Evolutionary conservation across 2,888 invertebrate species (phyloP), one percentile per base, ranked within the genome.

Genomic region (Seladonia tumulorum): DNA sequence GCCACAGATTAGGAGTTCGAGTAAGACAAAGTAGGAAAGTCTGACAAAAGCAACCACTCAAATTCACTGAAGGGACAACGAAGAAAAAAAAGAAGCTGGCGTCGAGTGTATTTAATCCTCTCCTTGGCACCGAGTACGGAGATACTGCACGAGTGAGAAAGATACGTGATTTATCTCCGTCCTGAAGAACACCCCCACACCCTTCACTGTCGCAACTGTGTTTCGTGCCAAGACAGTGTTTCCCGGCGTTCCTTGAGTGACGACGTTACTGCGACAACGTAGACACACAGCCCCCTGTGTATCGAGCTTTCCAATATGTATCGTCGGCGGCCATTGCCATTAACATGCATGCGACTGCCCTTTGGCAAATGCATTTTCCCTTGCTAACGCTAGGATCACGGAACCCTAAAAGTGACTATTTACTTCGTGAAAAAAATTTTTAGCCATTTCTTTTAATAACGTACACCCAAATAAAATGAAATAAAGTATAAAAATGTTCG

Each of bases 111-210:
- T 79, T 82, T 81, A 82, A 79, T 82, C 82, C 81, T 73, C 82
- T 72, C 78, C 74, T 87, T 86, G 79, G 86, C 86, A 75, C 57
- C 53, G 72, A n/a, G 68, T 49, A 45, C 83, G 45, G 25, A 47
- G 60, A 42, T 70, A 79, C 5, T 47, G 85, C 42, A 25, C 74
- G 66, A 68, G 72, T 49, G 82, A 78, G 87, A 74, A 78, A 87
- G 79, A 79, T 88, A 82, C 85, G 85, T 76, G 87, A 87, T 87
- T 87, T 74, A 81, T 88, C 77, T 73, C 76, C 42, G 81, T 78
- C 83, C 45, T 10, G 14, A 47, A 53, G 77, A 57, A 66, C 39
- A 57, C 42, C 81, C 60, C 73, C 72, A 22, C 39, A 39, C 25
- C 39, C 57, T 22, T 7, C 39, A 29, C 66, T 45, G 63, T 72